phyloP scores from a whole-genome alignment of 2,888 invertebrate species.

The Catocala nupta region DNA sequence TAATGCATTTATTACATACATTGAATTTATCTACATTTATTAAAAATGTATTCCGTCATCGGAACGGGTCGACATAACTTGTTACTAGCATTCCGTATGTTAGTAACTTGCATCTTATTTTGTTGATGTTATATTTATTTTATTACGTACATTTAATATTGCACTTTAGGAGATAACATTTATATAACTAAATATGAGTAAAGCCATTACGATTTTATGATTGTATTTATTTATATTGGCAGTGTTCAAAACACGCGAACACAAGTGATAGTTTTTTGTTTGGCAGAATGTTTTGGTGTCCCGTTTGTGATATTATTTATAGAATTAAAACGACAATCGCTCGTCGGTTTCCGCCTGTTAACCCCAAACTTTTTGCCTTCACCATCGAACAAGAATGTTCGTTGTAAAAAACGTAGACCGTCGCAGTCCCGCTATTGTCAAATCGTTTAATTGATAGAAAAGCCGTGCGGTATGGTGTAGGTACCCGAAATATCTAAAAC shows the following conservation, averaged over 20 bases:
- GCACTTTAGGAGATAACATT: neutral
- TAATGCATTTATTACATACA: constrained; percentile 30
- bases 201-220: neutral
- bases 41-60: constrained; percentile 21
- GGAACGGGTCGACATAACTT: constrained; percentile 3
- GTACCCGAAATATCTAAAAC: too few species aligned
- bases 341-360: constrained; percentile 41
- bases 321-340: constrained; percentile 36
- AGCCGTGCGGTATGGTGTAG: neutral
- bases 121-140: neutral
- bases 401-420: constrained; percentile 30
- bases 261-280: constrained; percentile 8
- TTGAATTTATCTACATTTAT: constrained; percentile 32
- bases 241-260: too few species aligned
- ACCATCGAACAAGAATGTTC: constrained; percentile 34
- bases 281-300: constrained; percentile 9
- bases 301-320: constrained; percentile 31
- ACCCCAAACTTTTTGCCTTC: constrained; percentile 40
- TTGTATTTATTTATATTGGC: too few species aligned
- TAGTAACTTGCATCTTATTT: neutral
- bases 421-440: constrained; percentile 32
- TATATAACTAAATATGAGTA: neutral
- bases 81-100: neutral
- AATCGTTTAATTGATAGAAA: constrained; percentile 26
- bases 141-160: neutral